Evolutionary conservation across 2,113 vertebrate genomes (phyloP), one percentile per base, ranked within the genome.

Genomic region (Pluvianellus socialis): DNA sequence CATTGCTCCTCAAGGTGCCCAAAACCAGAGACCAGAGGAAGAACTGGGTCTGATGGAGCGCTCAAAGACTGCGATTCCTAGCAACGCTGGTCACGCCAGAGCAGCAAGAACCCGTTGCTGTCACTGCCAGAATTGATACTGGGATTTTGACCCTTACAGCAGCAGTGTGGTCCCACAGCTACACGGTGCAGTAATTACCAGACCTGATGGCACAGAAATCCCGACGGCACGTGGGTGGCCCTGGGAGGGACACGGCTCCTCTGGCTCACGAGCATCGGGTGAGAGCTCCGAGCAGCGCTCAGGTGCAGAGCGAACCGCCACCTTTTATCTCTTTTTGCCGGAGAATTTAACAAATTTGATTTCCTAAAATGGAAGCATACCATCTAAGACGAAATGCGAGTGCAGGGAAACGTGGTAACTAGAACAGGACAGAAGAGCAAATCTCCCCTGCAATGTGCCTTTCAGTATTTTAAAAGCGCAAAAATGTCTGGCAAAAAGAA

Each of bases 151-250:
- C 55, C 33, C 23, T 45, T n/a, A 17, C 7, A 15, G 55, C 32
- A 80, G 68, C 75, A 80, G 30, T 2, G 7, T 35, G 44, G 32
- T 38, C 62, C 47, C 32, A 4, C 44, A 24, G 30, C 38, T 23
- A 7, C 18, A 20, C 0, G 1, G 28, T 14, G 9, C 33, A 24
- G 53, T 12, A 14, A 50, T 49, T 50, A 27, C 12, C 8, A 8
- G 81, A 10, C 5, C 65, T 44, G 70, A 11, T 0, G 2, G 52
- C 16, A 30, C 40, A 81, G 53, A 42, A 63, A 28, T 15, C 26
- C 10, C 1, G 0, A 5, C 2, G 49, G 22, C 22, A 12, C 23
- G 12, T 12, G 1, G 35, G 42, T 38, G 28, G 26, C n/a, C 55
- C 13, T 22, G 63, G 44, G 45, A 94, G 33, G 18, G 63, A 38